phyloP scores from a whole-genome alignment of 30 jellyfish, hydroid and myxozoan genomes.

The Euphysa ruthae region DNA sequence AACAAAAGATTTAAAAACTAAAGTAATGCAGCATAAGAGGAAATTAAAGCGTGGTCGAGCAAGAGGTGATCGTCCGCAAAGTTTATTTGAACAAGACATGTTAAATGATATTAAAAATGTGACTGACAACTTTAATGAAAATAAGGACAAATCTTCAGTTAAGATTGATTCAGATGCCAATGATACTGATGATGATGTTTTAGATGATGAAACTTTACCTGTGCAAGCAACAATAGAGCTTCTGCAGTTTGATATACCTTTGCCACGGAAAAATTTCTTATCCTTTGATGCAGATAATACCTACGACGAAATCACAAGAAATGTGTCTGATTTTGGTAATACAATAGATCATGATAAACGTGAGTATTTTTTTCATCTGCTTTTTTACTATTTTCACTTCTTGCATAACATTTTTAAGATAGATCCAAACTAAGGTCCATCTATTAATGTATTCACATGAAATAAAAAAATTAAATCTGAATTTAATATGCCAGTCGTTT shows the following conservation, averaged over 20 bases:
- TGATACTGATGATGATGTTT: constrained; percentile 26
- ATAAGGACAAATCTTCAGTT: not conserved
- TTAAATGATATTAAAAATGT: constrained; percentile 15
- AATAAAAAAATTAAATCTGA: no score
- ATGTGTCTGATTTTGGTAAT: no score
- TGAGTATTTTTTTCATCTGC: no score
- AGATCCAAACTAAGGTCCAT: no score
- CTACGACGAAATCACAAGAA: constrained; percentile 8
- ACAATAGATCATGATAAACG: no score
- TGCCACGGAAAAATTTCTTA: constrained; percentile 5
- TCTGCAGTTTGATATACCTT: not conserved
- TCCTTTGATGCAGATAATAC: constrained; percentile 5
- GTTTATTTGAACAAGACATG: constrained; percentile 37
- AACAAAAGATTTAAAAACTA: not conserved
- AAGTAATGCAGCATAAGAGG: not conserved
- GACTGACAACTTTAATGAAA: not conserved
- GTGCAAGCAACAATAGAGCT: constrained; percentile 16
- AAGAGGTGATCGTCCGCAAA: constrained; percentile 32
- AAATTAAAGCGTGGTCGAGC: constrained; percentile 6
- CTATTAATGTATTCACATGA: no score
- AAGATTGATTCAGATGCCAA: not conserved
- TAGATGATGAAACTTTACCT: constrained; percentile 28
- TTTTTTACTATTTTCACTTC: no score
- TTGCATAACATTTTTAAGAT: no score
- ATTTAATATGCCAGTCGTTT: no score